Conservation (phyloP, 2,113 vertebrate genomes). For the Natator depressus region DNA sequence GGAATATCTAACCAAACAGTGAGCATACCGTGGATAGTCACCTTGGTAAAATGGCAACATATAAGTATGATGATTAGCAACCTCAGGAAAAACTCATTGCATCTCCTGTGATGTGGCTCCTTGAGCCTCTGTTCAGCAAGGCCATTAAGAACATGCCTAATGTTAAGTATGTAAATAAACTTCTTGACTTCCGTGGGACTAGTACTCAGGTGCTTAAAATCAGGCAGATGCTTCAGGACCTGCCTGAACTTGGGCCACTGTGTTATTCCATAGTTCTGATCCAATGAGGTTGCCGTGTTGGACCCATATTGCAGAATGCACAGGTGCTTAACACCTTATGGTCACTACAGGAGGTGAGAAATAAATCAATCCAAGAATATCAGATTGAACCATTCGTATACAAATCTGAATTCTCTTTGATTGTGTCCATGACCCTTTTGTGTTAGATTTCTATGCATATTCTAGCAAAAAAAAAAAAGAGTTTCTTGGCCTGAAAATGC, state of each 20-base stretch:
- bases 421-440: neutral
- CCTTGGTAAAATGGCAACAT: conserved; percentile 33
- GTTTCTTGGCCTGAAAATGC: neutral
- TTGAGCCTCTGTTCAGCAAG: conserved; percentile 25
- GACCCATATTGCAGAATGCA: neutral
- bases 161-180: conserved; percentile 38
- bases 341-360: neutral
- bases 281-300: accelerated
- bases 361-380: neutral
- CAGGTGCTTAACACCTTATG: neutral
- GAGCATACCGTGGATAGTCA: conserved; percentile 49
- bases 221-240: neutral
- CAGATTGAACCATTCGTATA: neutral
- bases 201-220: neutral
- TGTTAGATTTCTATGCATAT: neutral
- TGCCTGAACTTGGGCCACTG: neutral
- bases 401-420: neutral
- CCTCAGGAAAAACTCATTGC: neutral
- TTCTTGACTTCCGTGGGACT: neutral
- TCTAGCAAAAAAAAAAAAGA: neutral
- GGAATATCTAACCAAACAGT: conserved; percentile 48
- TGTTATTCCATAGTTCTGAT: neutral
- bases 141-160: neutral
- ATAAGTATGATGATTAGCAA: neutral
- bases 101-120: conserved; percentile 29